Percentiles rank a stretch among this genome's conserved stretches.
Conservation (phyloP, 2,797 vertebrate species). For the Poeciliopsis presidionis region DNA sequence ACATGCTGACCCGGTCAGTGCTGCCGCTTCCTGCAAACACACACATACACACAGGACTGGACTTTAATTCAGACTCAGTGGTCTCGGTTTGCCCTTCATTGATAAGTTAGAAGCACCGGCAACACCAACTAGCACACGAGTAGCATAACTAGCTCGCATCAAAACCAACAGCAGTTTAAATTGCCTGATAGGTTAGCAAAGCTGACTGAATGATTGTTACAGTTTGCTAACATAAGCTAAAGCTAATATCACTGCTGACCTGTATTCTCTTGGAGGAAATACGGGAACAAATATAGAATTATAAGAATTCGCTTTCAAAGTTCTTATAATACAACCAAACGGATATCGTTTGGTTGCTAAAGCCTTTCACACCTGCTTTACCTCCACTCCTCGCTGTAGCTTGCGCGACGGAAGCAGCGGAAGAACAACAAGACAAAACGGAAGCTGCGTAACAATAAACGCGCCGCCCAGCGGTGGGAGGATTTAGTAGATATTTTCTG, state of each 20-base stretch:
- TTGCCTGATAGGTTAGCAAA: background rate
- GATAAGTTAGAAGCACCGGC: no score
- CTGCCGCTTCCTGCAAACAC: constrained; percentile 9
- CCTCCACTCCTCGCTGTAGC: constrained; percentile 11
- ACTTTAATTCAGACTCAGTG: background rate
- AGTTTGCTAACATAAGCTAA: constrained; percentile 42
- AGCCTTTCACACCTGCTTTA: background rate
- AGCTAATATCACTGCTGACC: constrained; percentile 13
- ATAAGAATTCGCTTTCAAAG: background rate
- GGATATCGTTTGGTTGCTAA: no score
- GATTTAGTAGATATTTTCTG: background rate
- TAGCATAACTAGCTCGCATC: background rate
- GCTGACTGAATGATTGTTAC: background rate
- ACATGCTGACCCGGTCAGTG: constrained; percentile 60
- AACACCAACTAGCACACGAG: background rate
- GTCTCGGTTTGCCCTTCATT: background rate
- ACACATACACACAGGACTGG: background rate
- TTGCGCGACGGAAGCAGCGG: constrained; percentile 21
- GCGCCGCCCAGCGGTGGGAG: constrained; percentile 40
- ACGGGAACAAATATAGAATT: background rate
- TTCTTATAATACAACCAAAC: background rate
- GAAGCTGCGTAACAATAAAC: background rate
- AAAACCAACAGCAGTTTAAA: background rate
- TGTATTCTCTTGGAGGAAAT: background rate
- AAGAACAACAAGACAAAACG: constrained; percentile 21